These are phyloP conservation scores for Spodoptera litura DNA, from an alignment of 1,140 invertebrate genomes.

Conservation along the genomic window DNA sequence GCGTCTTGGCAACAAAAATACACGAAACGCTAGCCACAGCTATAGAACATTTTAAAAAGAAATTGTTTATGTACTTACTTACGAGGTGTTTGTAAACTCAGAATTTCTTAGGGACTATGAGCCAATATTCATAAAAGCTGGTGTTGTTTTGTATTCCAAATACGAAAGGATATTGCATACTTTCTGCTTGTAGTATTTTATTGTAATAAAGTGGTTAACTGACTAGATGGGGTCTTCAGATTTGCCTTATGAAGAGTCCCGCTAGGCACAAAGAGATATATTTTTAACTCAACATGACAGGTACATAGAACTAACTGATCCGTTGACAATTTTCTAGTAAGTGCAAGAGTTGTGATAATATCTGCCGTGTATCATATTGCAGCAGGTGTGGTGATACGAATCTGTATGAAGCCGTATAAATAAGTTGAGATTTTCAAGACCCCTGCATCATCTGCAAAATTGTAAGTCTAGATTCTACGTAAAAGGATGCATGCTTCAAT, in stretches of 20 bases:
- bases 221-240: no score
- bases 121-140: no score
- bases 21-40: conserved; percentile 4
- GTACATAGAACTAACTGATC: conserved; percentile 3
- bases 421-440: conserved; percentile 42
- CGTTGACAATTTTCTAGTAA: conserved; percentile 22
- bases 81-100: background rate
- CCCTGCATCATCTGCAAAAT: conserved; percentile 30
- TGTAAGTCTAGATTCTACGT: conserved; percentile 12
- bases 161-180: no score
- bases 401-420: conserved; percentile 51
- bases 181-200: no score
- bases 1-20: conserved; percentile 3
- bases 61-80: no score
- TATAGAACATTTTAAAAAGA: background rate
- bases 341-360: background rate
- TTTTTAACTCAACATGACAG: conserved; percentile 5
- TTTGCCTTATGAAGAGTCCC: no score
- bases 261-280: background rate
- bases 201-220: no score
- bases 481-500: conserved; percentile 44
- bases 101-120: no score
- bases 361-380: conserved; percentile 44
- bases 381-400: conserved; percentile 46
- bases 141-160: no score